Base-by-base conservation (phyloP, 1,140 invertebrate species). In the Drosophila albomicans region DNA sequence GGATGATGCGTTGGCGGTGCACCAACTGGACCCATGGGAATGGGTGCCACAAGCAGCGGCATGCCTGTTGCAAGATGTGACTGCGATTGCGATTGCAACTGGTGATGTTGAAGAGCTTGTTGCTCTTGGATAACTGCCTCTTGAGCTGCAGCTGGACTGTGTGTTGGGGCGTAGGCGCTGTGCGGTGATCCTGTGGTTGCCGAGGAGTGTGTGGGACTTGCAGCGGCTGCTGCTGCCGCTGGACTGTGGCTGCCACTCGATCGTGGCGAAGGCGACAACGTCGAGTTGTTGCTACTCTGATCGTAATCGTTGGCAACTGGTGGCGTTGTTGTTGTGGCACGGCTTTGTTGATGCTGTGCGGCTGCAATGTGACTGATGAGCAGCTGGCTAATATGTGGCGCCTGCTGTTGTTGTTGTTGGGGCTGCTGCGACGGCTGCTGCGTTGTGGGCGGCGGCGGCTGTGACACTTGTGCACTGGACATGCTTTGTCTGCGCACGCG, bases 401-500 rank as follows among this genome's bases (percentile, higher is more conserved):
- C 81, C 20, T 78, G 81, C 74, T 75, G 78, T 15, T 57, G 85
- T 8, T 32, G 79, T 57, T 80, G 81, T 73, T 84, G 70, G 54
- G 67, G 79, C 57, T 49, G 41, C 8, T 10, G 79, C 74, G 64
- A 65, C 57, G 41, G 46, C 62, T 78, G 79, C 59, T 80, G 81
- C 77, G 79, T 70, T 52, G 80, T 79, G 13, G 87, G 70, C 59
- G 77, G 79, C 57, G 91, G 87, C 69, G 85, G 91, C 69, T 91
- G 91, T 43, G 90, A 91, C 70, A 92, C 91, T 87, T 92, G 91
- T 63, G 67, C 91, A 84, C 91, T 92, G 74, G 91, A 92, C 91
- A 92, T 92, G 81, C 91, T 91, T 88, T 82, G 49, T 67, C 45
- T 70, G 16, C 28, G 62, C 57, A 38, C 49, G 49, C 62, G 16